A percentile compares a stretch with the other conserved stretches of the same genome.
These are phyloP conservation scores for Stegophylla sp. DNA, from an alignment of 2,888 invertebrate species.

Conservation along the genomic window DNA sequence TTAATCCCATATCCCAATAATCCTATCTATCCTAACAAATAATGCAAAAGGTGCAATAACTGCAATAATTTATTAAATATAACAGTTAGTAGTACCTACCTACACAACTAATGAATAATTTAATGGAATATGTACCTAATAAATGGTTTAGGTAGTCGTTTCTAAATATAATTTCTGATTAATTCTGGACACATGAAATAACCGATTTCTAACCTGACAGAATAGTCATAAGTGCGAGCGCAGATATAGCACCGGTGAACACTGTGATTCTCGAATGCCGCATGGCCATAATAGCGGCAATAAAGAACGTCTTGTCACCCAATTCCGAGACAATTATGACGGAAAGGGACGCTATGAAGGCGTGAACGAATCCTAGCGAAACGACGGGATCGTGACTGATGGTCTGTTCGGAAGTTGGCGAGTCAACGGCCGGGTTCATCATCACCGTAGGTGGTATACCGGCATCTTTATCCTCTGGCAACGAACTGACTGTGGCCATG, in stretches of 20 bases:
- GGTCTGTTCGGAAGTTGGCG: conserved; percentile 15
- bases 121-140: no score
- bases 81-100: no score
- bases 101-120: no score
- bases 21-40: no score
- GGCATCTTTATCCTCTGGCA: conserved; percentile 13
- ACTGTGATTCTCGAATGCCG: conserved; percentile 91
- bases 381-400: background rate
- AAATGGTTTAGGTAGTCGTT: no score
- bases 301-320: conserved; percentile 99
- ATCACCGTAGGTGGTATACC: background rate
- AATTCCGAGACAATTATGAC: conserved; percentile 97
- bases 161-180: no score
- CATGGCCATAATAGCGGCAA: conserved; percentile 99
- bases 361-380: conserved; percentile 81
- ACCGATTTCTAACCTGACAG: conserved; percentile 75
- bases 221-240: conserved; percentile 91
- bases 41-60: no score
- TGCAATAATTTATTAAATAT: no score
- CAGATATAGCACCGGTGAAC: conserved; percentile 90
- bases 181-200: no score
- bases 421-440: background rate
- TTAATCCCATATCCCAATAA: no score
- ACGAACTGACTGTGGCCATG: background rate
- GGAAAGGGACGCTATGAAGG: conserved; percentile 91